Percentiles rank a stretch among this genome's conserved stretches.
Conservation (phyloP, 2,888 invertebrate genomes). For the Brachypalpus laphriformis region DNA sequence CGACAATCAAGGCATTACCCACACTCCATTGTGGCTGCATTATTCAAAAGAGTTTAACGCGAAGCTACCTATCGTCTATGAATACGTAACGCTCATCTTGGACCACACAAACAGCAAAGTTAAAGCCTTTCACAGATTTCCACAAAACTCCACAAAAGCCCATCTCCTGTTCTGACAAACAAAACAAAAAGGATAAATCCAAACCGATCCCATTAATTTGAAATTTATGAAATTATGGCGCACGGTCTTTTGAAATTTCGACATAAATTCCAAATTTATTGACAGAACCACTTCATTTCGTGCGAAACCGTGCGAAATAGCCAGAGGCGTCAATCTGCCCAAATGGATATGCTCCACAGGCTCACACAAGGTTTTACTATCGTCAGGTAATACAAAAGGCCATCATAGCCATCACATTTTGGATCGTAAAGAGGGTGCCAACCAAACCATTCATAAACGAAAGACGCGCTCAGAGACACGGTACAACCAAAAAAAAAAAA, state of each 20-base stretch:
- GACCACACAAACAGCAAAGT: background rate
- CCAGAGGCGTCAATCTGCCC: conserved; percentile 16
- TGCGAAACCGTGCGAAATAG: conserved; percentile 24
- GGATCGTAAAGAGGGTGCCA: conserved; percentile 52
- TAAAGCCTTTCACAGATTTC: too few relatives aligned
- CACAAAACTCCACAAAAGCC: too few relatives aligned
- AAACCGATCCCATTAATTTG: background rate
- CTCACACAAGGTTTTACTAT: conserved; percentile 6
- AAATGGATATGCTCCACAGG: background rate
- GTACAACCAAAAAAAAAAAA: background rate
- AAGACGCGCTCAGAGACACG: background rate
- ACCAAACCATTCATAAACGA: conserved; percentile 21
- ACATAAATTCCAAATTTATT: conserved; percentile 35
- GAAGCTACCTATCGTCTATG: too few relatives aligned
- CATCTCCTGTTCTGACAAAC: too few relatives aligned
- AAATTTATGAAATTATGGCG: conserved; percentile 26
- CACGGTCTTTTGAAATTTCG: background rate
- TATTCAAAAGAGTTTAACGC: too few relatives aligned
- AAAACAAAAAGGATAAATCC: too few relatives aligned
- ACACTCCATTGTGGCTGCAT: too few relatives aligned
- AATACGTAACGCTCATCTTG: background rate
- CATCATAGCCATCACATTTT: conserved; percentile 32
- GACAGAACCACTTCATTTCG: conserved; percentile 31
- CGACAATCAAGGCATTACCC: too few relatives aligned
- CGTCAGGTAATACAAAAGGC: conserved; percentile 25